phyloP scores from a whole-genome alignment of 2,888 invertebrate species.

The Chrysotoxum bicinctum region DNA sequence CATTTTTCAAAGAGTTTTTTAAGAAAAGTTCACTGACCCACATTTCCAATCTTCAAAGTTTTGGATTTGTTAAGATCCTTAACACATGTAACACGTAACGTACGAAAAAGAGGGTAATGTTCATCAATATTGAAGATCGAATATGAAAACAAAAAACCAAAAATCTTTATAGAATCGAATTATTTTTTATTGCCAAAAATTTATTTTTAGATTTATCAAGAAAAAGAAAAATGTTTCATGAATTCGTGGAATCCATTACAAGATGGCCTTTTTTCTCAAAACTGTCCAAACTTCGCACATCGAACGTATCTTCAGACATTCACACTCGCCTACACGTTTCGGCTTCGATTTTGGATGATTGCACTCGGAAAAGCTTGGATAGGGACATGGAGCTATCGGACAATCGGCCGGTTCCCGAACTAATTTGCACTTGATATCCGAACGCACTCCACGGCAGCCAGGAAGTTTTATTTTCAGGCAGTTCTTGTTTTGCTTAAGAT shows the following conservation, averaged over 20 bases:
- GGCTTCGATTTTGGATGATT: constrained; percentile 32
- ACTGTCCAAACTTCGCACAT: constrained; percentile 75
- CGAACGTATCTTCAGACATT: constrained; percentile 72
- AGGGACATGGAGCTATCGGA: constrained; percentile 40
- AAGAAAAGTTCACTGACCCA: no score
- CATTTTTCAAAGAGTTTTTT: no score
- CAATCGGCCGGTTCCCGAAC: constrained; percentile 16
- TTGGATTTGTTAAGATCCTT: no score
- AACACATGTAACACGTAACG: no score
- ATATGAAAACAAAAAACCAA: no score
- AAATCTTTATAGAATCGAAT: background rate
- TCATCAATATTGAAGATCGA: no score
- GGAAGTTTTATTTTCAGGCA: constrained; percentile 72
- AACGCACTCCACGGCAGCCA: constrained; percentile 44
- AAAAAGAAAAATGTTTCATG: background rate
- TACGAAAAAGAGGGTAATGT: no score
- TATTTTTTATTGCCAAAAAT: background rate
- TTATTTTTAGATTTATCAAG: background rate
- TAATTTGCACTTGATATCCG: constrained; percentile 42
- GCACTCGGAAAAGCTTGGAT: constrained; percentile 75
- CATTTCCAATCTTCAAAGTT: no score
- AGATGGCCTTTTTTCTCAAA: constrained; percentile 39
- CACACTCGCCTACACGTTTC: constrained; percentile 72
- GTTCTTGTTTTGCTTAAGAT: constrained; percentile 40
- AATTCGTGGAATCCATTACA: background rate